Evolutionary conservation across 2,113 vertebrate species (phyloP).

Genomic region (Brachyhypopomus occidentalis): DNA sequence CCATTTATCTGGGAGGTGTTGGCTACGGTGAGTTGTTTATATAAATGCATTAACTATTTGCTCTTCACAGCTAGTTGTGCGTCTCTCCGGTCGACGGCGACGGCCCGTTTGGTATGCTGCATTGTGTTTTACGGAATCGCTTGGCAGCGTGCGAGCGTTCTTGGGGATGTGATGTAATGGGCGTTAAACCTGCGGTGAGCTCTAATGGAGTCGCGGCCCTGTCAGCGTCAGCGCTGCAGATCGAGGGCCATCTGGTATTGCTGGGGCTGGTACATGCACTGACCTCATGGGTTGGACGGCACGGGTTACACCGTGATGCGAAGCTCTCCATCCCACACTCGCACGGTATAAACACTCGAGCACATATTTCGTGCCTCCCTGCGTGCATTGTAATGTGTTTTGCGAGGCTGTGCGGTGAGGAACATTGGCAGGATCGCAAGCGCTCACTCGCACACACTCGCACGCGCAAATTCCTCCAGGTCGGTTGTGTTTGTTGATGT

Average conservation of each 20-base stretch:
- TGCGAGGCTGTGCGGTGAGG: background rate
- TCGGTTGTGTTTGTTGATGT: background rate
- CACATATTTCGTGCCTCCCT: background rate
- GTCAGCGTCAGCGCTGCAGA: constrained; percentile 3
- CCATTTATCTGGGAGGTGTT: background rate
- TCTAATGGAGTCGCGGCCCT: background rate
- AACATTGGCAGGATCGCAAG: constrained; percentile 9
- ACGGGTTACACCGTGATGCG: background rate
- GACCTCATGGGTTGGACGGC: background rate
- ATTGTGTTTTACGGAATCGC: constrained; percentile 18
- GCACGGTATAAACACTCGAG: background rate
- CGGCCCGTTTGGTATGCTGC: background rate
- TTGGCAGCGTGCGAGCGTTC: constrained; percentile 28
- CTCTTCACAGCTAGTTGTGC: constrained; percentile 5
- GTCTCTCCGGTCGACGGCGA: background rate
- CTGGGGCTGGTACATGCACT: background rate
- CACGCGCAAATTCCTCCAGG: background rate
- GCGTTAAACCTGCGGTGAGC: background rate
- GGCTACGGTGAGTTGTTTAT: background rate
- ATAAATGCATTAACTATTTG: background rate
- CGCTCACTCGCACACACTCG: constrained; percentile 9
- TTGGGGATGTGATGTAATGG: constrained; percentile 37
- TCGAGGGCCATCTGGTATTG: constrained; percentile 25
- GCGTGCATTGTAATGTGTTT: background rate
- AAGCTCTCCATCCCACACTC: background rate